These are phyloP conservation scores for Drosophila mercatorum DNA, from an alignment of 2,888 invertebrate genomes.

Conservation along the genomic window DNA sequence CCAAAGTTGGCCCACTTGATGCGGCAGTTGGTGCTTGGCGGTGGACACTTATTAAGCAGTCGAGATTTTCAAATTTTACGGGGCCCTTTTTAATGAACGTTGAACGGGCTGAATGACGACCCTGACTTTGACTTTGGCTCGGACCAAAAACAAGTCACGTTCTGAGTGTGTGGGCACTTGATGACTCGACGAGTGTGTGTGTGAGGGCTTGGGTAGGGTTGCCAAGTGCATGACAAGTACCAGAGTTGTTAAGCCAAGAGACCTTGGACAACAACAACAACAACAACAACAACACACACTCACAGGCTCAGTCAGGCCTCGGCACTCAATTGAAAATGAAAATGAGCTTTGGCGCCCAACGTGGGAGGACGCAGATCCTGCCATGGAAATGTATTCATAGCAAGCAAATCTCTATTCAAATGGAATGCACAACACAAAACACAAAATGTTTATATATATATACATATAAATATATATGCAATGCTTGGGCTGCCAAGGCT, in stretches of 20 bases:
- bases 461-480: background rate
- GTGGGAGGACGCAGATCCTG: conserved; percentile 13
- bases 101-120: conserved; percentile 36
- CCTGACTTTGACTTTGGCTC: conserved; percentile 72
- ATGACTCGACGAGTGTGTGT: conserved; percentile 38
- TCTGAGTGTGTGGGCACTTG: conserved; percentile 49
- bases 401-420: conserved; percentile 30
- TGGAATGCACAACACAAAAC: conserved; percentile 12
- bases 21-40: conserved; percentile 3
- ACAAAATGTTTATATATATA: background rate
- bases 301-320: conserved; percentile 1
- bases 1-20: conserved; percentile 41
- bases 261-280: conserved; percentile 53
- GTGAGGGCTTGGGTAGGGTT: conserved; percentile 24
- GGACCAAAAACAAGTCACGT: conserved; percentile 60
- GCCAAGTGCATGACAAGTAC: conserved; percentile 45
- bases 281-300: background rate
- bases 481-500: conserved; percentile 24
- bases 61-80: conserved; percentile 17
- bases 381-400: conserved; percentile 39
- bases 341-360: conserved; percentile 32
- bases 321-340: conserved; percentile 59
- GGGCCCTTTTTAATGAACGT: conserved; percentile 6
- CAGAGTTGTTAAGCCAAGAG: conserved; percentile 40
- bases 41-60: conserved; percentile 16